Conservation (phyloP, 1,140 invertebrate species). For the Drosophila nasuta region DNA sequence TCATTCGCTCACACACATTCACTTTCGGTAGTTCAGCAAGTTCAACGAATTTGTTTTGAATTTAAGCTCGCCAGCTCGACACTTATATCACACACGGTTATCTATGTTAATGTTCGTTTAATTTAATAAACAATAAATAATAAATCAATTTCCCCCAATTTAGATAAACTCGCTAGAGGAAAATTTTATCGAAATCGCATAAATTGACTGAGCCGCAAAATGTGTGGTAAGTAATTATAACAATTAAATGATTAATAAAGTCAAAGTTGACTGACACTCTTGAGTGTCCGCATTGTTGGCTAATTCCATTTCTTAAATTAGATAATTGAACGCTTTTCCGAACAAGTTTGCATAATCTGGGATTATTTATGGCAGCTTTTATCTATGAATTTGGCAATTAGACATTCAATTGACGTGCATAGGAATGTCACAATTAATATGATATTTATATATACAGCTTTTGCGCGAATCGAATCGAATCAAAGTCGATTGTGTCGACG, state of each 20-base stretch:
- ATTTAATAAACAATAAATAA: slow-evolving; percentile 6
- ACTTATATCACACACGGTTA: background rate
- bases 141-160: background rate
- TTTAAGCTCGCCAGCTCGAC: background rate
- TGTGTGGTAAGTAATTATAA: slow-evolving; percentile 52
- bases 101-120: slow-evolving; percentile 9
- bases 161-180: background rate
- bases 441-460: slow-evolving; percentile 21
- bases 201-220: slow-evolving; percentile 14
- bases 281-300: background rate
- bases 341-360: background rate
- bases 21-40: slow-evolving; percentile 1
- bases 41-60: slow-evolving; percentile 1
- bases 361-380: slow-evolving; percentile 1
- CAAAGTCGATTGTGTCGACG: slow-evolving; percentile 24
- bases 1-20: background rate
- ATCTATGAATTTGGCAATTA: slow-evolving; percentile 17
- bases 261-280: background rate
- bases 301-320: background rate
- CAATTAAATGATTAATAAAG: background rate
- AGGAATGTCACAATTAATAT: slow-evolving; percentile 18
- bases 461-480: background rate
- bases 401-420: slow-evolving; percentile 2
- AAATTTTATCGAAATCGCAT: background rate
- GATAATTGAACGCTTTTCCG: background rate